Evolutionary conservation across 2,797 vertebrate species (phyloP), one percentile per base, ranked within the genome.

Genomic region (Yasuhikotakia modesta): DNA sequence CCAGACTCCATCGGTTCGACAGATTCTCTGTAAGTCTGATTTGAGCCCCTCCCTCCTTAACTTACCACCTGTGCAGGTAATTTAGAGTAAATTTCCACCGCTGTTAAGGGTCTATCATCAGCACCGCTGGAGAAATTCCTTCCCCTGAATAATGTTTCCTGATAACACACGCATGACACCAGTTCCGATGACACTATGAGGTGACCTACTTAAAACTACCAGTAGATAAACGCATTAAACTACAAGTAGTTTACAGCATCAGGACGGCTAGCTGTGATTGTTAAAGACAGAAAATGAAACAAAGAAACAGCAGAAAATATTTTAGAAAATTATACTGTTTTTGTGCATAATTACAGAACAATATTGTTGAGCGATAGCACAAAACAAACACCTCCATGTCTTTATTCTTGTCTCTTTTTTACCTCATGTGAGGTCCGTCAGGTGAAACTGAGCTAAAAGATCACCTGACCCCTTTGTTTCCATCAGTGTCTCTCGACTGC

Each of bases 401-500:
- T 79, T 64, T 27, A 27, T 27, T 67, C 65, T 70, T 79, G 50
- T 76, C 78, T 70, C 50, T 72, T 75, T 77, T 84, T 66, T 64
- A 64, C 52, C 64, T 60, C 52, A 80, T 35, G 66, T 71, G 58
- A 80, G 69, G 83, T 78, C 75, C 52, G 48, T 69, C 53, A 57
- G 70, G 76, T 84, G 82, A 82, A 85, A 84, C 73, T 80, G 70
- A 67, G 79, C 79, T 79, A 83, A 81, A 79, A 79, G 69, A 79
- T 71, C 76, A 70, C 71, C 79, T 72, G 80, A 78, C 73, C 74
- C 71, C 67, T 69, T 16, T 30, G 57, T 65, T 67, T 67, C 69
- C 52, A 80, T 63, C 78, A 16, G 46, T 74, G 46, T 68, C 78
- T 74, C 39, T 55, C 10, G 43, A 61, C 72, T 32, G 65, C 67